Evolutionary conservation across 2,888 invertebrate genomes (phyloP).

Genomic region (Synergus itoensis): DNA sequence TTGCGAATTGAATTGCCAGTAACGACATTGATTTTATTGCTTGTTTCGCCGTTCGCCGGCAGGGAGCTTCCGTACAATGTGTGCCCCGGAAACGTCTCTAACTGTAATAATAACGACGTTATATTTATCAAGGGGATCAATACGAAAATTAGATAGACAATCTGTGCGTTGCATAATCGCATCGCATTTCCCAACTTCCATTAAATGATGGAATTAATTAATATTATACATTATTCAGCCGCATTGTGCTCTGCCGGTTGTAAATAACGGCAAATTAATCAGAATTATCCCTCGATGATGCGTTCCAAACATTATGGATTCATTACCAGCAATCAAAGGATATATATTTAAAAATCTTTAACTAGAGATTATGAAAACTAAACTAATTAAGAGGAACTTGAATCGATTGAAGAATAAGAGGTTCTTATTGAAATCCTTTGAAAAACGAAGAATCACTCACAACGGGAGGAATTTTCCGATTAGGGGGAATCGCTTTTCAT

Average conservation of each 20-base stretch:
- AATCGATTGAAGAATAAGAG: constrained; percentile 23
- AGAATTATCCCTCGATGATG: not conserved
- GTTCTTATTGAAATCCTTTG: constrained; percentile 12
- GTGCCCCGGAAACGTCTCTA: constrained; percentile 29
- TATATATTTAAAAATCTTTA: not conserved
- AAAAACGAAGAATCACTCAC: constrained; percentile 12
- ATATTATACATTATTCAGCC: constrained; percentile 61
- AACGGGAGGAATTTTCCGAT: constrained; percentile 46
- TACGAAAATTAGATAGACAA: constrained; percentile 56
- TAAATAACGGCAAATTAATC: not conserved
- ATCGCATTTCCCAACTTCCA: constrained; percentile 46
- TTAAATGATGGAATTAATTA: constrained; percentile 60
- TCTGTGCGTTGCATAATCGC: constrained; percentile 44
- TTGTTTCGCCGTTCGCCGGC: constrained; percentile 69
- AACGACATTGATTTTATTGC: constrained; percentile 78
- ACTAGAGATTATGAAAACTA: not conserved
- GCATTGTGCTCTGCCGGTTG: constrained; percentile 52
- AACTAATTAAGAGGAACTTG: not conserved
- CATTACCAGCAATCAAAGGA: not conserved
- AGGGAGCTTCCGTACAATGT: constrained; percentile 46
- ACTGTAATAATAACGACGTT: constrained; percentile 51
- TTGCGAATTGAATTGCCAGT: constrained; percentile 78
- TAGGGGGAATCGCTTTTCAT: constrained; percentile 59
- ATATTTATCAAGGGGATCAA: constrained; percentile 44
- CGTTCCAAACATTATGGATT: constrained; percentile 11